phyloP scores from a whole-genome alignment of 2,888 invertebrate genomes.

The Cheilosia vernalis region DNA sequence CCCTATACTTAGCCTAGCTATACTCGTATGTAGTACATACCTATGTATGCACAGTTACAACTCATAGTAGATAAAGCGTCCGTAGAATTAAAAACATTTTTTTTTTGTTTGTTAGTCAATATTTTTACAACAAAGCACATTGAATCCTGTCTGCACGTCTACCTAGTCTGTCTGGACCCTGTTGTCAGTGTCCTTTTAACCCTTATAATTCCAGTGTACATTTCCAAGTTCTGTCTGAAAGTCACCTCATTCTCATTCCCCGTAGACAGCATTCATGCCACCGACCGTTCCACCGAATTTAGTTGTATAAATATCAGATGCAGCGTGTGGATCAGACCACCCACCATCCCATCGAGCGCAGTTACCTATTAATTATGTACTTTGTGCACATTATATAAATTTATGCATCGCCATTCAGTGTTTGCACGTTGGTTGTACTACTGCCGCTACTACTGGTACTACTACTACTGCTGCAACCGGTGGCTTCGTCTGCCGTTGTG shows the following conservation, averaged over 20 bases:
- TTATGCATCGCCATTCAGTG: constrained; percentile 50
- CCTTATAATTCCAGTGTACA: constrained; percentile 34
- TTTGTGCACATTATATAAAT: constrained; percentile 70
- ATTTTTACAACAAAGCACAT: constrained; percentile 57
- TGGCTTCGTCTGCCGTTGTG: constrained; percentile 38
- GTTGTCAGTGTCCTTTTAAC: constrained; percentile 40
- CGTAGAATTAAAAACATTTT: constrained; percentile 27
- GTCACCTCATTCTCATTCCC: constrained; percentile 17
- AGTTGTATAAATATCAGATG: constrained; percentile 42
- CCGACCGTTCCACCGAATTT: constrained; percentile 20
- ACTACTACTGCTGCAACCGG: constrained; percentile 62
- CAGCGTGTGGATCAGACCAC: background rate
- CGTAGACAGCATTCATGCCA: constrained; percentile 48
- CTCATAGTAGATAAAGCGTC: constrained; percentile 62
- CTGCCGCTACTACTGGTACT: constrained; percentile 24
- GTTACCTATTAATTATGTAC: constrained; percentile 69
- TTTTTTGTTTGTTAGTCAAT: constrained; percentile 23
- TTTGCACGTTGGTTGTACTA: constrained; percentile 50
- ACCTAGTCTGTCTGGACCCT: constrained; percentile 43
- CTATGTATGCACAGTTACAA: constrained; percentile 66
- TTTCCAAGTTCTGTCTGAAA: constrained; percentile 28
- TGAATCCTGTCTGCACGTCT: constrained; percentile 47
- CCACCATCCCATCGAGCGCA: background rate
- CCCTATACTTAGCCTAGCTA: constrained; percentile 31
- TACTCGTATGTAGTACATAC: constrained; percentile 10